Base-by-base conservation (phyloP, 2,113 vertebrate genomes). In the Hipposideros armiger region DNA sequence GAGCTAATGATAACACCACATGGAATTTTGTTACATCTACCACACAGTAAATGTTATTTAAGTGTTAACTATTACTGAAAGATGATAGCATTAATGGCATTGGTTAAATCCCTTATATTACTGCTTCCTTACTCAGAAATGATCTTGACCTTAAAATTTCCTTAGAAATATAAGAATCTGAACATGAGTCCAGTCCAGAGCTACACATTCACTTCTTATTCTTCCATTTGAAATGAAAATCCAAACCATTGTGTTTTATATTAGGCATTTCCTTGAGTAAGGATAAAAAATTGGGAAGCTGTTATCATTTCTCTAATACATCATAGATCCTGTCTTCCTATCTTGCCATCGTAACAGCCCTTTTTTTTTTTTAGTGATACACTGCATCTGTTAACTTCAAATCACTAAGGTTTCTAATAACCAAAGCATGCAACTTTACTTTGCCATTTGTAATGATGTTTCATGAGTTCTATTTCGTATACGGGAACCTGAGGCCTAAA, bases 171-270 rank as follows among this genome's bases (percentile, higher is more conserved):
- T 19, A 26, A 94, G 10, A 66, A 87, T 52, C 67, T 87, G 67
- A 78, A 94, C 60, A 62, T 6, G 7, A 66, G 14, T 20, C n/a
- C 26, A 91, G 52, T 87, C 40, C 17, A 76, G 28, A 86, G 32
- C 62, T 62, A 87, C 5, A 60, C 54, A 90, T 54, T 86, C 26
- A 62, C 26, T 24, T 93, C 67, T 45, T 50, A 70, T 8, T 76
- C 19, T 93, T 94, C 92, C 36, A 73, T 66, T 74, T 93, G 42
- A 95, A 96, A 69, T 90, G 62, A 94, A 92, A 87, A 85, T 8
- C 66, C 72, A 95, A 86, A 52, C 74, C 20, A 52, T 11, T 69
- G 10, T 67, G 14, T 88, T 86, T 91, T 87, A 86, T 62, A 73
- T 17, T 69, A 74, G 42, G 32, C 6, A 88, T 73, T 84, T 52